Percentiles rank a stretch among this genome's conserved stretches.
phyloP scores from a whole-genome alignment of 2,797 vertebrate genomes.

The Enteromius treurensis region DNA sequence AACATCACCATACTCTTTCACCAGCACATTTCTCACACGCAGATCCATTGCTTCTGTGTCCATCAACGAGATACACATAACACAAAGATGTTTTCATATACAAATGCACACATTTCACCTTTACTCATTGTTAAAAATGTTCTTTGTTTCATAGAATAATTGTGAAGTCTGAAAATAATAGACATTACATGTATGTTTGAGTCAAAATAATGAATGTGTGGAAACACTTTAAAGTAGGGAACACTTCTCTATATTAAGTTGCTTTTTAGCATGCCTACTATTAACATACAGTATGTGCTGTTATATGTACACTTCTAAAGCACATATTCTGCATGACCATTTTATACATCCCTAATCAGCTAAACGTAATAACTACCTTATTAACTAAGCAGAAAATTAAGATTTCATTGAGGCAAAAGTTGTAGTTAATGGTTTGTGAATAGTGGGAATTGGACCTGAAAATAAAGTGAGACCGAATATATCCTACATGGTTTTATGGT shows the following conservation, averaged over 20 bases:
- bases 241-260: not conserved
- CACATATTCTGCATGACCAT: not conserved
- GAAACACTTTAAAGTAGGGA: not conserved
- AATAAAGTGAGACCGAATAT: no score
- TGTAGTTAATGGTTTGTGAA: no score
- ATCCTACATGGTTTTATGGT: no score
- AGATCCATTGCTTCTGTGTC: not conserved
- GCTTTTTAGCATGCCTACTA: not conserved
- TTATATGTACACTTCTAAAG: not conserved
- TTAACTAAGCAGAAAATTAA: not conserved
- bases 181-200: not conserved
- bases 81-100: not conserved
- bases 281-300: not conserved
- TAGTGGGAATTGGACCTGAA: not conserved
- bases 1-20: slow-evolving; percentile 5
- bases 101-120: not conserved
- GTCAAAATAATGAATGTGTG: not conserved
- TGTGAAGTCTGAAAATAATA: not conserved
- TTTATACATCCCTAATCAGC: not conserved
- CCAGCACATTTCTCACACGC: not conserved
- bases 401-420: no score
- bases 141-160: not conserved
- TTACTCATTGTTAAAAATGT: not conserved
- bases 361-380: not conserved
- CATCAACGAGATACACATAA: not conserved